Evolutionary conservation across 2,888 invertebrate genomes (phyloP).

Genomic region (Tolmerus cingulatus): DNA sequence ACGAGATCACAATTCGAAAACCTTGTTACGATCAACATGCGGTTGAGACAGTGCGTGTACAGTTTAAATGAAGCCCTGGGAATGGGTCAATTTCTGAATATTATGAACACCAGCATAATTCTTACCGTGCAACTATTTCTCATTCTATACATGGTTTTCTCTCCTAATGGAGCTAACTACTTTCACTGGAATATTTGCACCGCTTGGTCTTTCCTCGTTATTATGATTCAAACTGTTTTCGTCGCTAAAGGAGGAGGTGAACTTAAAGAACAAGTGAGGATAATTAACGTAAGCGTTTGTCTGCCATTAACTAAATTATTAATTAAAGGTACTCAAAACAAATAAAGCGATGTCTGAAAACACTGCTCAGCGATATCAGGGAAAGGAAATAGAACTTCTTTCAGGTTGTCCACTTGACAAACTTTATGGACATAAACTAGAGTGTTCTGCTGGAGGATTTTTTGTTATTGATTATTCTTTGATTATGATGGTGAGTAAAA

Average conservation of each 20-base stretch:
- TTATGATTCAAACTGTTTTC: neutral
- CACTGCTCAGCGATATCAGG: neutral
- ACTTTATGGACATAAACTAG: neutral
- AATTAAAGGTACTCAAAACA: neutral
- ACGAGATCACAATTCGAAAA: neutral
- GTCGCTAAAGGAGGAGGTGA: neutral
- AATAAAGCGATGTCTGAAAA: neutral
- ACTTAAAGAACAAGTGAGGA: neutral
- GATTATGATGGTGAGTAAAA: neutral
- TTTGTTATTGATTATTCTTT: slow-evolving; percentile 11
- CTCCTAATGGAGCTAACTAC: neutral
- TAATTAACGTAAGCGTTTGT: neutral
- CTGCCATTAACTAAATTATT: neutral
- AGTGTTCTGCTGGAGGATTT: slow-evolving; percentile 10
- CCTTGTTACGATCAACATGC: neutral
- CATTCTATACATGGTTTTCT: neutral
- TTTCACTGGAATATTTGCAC: neutral
- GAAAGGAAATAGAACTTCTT: neutral
- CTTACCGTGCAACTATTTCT: neutral
- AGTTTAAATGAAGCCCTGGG: neutral
- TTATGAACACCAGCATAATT: neutral
- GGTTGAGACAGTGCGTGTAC: neutral
- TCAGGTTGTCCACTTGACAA: slow-evolving; percentile 21
- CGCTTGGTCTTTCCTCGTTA: neutral
- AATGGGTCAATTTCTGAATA: neutral